Percentiles rank a stretch among this genome's conserved stretches.
These are phyloP conservation scores for Montifringilla adamsi DNA, from an alignment of 2,113 vertebrate species.

Conservation along the genomic window DNA sequence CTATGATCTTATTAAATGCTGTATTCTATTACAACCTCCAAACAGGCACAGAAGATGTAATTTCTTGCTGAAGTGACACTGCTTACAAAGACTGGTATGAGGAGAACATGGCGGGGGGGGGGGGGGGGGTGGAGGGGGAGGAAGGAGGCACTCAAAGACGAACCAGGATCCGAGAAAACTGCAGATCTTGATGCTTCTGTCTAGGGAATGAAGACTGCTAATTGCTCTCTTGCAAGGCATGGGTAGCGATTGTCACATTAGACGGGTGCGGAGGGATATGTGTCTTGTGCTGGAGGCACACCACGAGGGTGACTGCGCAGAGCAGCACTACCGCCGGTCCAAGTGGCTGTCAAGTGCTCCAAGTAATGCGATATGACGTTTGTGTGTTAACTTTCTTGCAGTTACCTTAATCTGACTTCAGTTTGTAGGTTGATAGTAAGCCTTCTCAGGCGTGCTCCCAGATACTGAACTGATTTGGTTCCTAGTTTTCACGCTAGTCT, in stretches of 20 bases:
- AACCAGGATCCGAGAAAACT: not conserved
- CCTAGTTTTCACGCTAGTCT: not conserved
- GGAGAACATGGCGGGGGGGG: rapidly evolving
- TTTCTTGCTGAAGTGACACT: not conserved
- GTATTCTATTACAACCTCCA: not conserved
- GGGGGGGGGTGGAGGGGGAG: not conserved
- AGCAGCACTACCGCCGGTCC: not conserved
- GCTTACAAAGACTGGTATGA: not conserved
- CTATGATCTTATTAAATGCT: not conserved
- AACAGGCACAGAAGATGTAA: not conserved
- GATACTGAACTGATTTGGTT: not conserved
- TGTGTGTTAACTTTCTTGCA: not conserved
- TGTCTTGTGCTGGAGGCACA: not conserved
- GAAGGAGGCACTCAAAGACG: not conserved
- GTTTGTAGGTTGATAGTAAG: not conserved
- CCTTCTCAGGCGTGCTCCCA: not conserved
- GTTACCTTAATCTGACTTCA: not conserved
- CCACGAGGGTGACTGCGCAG: not conserved
- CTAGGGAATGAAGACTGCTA: not conserved
- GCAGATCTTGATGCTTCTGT: not conserved
- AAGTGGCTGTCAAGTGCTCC: not conserved
- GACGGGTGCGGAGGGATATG: not conserved
- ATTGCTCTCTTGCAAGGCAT: not conserved
- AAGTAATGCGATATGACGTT: not conserved
- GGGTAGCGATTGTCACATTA: not conserved